These are phyloP conservation scores for Prenolepis imparis DNA, from an alignment of 2,888 invertebrate genomes.

Conservation along the genomic window DNA sequence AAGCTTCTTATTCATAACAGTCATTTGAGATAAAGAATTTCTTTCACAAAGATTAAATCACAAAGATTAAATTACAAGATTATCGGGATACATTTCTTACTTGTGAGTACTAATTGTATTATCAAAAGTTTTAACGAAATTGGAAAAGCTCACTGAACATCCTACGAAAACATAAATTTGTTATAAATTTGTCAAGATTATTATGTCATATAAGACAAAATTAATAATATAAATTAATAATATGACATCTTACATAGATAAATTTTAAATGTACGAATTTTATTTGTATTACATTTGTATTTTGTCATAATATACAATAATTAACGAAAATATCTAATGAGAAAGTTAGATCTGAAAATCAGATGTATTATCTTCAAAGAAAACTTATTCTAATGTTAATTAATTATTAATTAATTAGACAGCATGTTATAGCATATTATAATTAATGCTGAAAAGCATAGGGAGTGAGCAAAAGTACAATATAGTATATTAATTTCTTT, in stretches of 20 bases:
- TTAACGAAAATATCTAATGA: neutral
- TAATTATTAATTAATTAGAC: conserved; percentile 23
- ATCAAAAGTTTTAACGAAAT: neutral
- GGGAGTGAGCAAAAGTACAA: conserved; percentile 3
- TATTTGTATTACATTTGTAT: neutral
- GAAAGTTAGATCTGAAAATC: neutral
- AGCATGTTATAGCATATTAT: neutral
- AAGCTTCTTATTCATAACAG: conserved; percentile 50
- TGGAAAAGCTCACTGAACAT: neutral
- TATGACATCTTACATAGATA: neutral
- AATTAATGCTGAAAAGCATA: neutral
- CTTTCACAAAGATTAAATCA: conserved; percentile 8
- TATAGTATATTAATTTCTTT: conserved; percentile 27
- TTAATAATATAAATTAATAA: no score
- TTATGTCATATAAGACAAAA: neutral
- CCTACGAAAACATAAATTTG: conserved; percentile 5
- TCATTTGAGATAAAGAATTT: conserved; percentile 31
- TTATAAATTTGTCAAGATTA: conserved; percentile 62
- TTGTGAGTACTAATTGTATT: neutral
- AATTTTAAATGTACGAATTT: neutral
- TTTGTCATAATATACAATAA: neutral
- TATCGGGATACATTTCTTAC: conserved; percentile 6
- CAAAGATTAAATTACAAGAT: conserved; percentile 47
- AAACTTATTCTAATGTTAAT: neutral
- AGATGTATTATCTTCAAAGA: neutral